phyloP scores from a whole-genome alignment of 2,797 vertebrate genomes.

The Australoheros facetus region DNA sequence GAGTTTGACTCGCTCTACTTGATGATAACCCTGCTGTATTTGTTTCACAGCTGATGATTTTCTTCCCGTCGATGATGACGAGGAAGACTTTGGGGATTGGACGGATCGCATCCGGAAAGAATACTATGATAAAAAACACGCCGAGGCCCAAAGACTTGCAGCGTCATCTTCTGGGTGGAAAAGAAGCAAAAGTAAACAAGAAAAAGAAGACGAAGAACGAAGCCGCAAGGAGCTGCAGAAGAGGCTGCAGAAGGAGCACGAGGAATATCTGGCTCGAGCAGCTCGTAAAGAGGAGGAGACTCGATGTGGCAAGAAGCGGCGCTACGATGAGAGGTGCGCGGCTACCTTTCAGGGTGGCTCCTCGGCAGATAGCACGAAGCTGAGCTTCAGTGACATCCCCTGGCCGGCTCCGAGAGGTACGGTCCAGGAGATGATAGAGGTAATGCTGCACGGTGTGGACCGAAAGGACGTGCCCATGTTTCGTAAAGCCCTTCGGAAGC shows the following conservation, averaged over 20 bases:
- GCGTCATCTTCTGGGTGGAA: conserved; percentile 35
- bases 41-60: conserved; percentile 78
- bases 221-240: conserved; percentile 60
- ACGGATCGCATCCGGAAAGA: conserved; percentile 82
- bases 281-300: conserved; percentile 82
- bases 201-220: conserved; percentile 56
- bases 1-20: neutral
- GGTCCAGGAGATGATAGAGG: conserved; percentile 84
- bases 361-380: conserved; percentile 31
- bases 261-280: conserved; percentile 82
- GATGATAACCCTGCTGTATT: neutral
- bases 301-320: conserved; percentile 69
- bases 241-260: conserved; percentile 78
- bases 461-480: conserved; percentile 73
- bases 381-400: conserved; percentile 87
- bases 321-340: conserved; percentile 78
- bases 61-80: conserved; percentile 72
- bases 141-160: conserved; percentile 69
- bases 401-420: conserved; percentile 85
- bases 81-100: conserved; percentile 84
- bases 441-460: conserved; percentile 84
- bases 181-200: conserved; percentile 37
- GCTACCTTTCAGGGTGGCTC: conserved; percentile 62
- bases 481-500: conserved; percentile 82
- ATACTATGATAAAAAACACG: conserved; percentile 77